A percentile compares a stretch with the other conserved stretches of the same genome.
Evolutionary conservation across 2,888 invertebrate species (phyloP).

Genomic region (Pheosia tremula): DNA sequence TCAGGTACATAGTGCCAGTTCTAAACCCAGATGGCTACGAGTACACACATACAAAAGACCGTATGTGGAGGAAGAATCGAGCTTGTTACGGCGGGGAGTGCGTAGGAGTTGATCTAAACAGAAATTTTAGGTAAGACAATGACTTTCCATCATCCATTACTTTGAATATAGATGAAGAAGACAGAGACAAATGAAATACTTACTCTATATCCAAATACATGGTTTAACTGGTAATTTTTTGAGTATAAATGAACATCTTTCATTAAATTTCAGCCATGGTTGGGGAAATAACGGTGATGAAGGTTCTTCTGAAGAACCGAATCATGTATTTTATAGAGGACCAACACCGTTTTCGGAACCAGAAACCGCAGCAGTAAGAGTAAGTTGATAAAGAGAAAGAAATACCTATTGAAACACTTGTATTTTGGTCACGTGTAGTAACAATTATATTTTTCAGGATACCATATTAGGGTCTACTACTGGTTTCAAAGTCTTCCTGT

Average conservation of each 20-base stretch:
- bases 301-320: conserved; percentile 92
- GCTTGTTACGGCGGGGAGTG: conserved; percentile 85
- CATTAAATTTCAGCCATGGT: conserved; percentile 80
- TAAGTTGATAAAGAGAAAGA: conserved; percentile 32
- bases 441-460: conserved; percentile 51
- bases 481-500: conserved; percentile 72
- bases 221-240: no score
- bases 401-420: no score
- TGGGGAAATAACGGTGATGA: conserved; percentile 90
- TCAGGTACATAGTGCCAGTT: conserved; percentile 88
- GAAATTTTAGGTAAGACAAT: conserved; percentile 89
- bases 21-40: conserved; percentile 96
- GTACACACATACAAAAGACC: conserved; percentile 91
- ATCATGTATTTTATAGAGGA: conserved; percentile 92
- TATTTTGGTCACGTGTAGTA: background rate
- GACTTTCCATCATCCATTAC: no score
- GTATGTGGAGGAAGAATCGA: conserved; percentile 94
- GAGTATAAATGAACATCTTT: background rate
- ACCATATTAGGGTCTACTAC: conserved; percentile 63
- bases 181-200: no score
- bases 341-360: conserved; percentile 93
- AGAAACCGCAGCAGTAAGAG: conserved; percentile 88
- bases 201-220: no score
- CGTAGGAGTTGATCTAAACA: conserved; percentile 92
- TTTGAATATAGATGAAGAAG: no score